Evolutionary conservation across 2,888 invertebrate species (phyloP).

Genomic region (Pristionchus entomophagus): DNA sequence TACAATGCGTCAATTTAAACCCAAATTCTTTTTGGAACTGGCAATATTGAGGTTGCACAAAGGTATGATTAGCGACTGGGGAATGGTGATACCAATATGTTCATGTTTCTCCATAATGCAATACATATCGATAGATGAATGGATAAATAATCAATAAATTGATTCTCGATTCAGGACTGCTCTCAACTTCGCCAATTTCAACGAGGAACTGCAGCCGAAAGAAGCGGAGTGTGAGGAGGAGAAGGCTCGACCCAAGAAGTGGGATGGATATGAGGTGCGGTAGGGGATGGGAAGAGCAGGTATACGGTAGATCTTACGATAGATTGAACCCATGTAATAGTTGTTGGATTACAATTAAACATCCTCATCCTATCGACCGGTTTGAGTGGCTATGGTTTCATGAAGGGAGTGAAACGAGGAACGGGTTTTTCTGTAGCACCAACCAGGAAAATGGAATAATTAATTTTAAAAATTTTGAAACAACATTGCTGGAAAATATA

Average conservation of each 20-base stretch:
- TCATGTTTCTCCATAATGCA: too few relatives aligned
- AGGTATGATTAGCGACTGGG: too few relatives aligned
- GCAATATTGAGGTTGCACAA: too few relatives aligned
- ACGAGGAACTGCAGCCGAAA: conserved; percentile 55
- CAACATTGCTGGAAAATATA: too few relatives aligned
- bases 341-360: too few relatives aligned
- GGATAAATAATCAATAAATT: too few relatives aligned
- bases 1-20: too few relatives aligned
- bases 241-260: conserved; percentile 57
- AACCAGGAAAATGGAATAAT: too few relatives aligned
- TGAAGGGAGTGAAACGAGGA: not conserved
- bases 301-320: not conserved
- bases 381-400: not conserved
- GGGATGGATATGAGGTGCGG: conserved; percentile 66
- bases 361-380: not conserved
- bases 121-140: too few relatives aligned
- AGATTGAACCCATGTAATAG: not conserved
- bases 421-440: not conserved
- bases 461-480: too few relatives aligned
- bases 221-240: not conserved
- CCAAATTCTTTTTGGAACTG: too few relatives aligned
- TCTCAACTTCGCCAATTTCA: conserved; percentile 68
- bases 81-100: too few relatives aligned
- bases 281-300: not conserved
- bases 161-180: conserved; percentile 54